Percentiles rank a stretch among this genome's conserved stretches.
Evolutionary conservation across 2,797 vertebrate species (phyloP).

Genomic region (Sternarchorhynchus goeldii): DNA sequence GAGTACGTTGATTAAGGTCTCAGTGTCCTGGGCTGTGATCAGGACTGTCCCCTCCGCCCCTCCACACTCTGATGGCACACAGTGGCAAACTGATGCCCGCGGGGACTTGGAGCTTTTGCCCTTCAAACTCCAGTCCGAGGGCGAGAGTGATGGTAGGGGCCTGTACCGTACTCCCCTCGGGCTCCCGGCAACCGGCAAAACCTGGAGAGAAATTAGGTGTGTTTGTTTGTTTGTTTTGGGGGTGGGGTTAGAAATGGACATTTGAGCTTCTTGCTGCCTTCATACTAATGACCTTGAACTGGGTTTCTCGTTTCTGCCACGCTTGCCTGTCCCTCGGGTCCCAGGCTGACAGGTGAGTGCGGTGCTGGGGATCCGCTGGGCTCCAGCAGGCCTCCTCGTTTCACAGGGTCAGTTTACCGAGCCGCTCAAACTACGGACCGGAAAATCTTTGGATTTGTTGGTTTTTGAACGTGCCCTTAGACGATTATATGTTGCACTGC

Average conservation of each 20-base stretch:
- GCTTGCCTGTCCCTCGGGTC: too few relatives aligned
- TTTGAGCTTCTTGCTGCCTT: too few relatives aligned
- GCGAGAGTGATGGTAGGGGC: conserved; percentile 49
- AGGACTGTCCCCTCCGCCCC: conserved; percentile 19
- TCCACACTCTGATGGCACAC: conserved; percentile 39
- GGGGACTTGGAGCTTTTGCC: conserved; percentile 35
- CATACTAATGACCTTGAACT: too few relatives aligned
- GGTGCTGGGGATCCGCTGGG: too few relatives aligned
- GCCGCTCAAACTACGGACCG: neutral
- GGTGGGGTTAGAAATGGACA: neutral
- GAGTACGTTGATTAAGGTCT: too few relatives aligned
- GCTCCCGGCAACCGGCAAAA: conserved; percentile 13
- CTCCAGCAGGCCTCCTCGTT: too few relatives aligned
- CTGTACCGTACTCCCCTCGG: conserved; percentile 40
- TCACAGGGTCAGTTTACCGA: too few relatives aligned
- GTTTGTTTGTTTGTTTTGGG: conserved; percentile 19
- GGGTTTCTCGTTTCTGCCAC: too few relatives aligned
- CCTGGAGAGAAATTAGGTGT: conserved; percentile 14
- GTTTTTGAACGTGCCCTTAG: neutral
- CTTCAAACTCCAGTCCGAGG: conserved; percentile 35
- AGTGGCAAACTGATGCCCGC: conserved; percentile 34
- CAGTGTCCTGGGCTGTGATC: neutral
- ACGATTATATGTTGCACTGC: neutral
- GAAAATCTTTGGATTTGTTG: neutral
- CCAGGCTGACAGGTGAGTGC: too few relatives aligned